A percentile compares a stretch with the other conserved stretches of the same genome.
Evolutionary conservation across 2,113 vertebrate genomes (phyloP).

Genomic region (Gymnarchus niloticus): DNA sequence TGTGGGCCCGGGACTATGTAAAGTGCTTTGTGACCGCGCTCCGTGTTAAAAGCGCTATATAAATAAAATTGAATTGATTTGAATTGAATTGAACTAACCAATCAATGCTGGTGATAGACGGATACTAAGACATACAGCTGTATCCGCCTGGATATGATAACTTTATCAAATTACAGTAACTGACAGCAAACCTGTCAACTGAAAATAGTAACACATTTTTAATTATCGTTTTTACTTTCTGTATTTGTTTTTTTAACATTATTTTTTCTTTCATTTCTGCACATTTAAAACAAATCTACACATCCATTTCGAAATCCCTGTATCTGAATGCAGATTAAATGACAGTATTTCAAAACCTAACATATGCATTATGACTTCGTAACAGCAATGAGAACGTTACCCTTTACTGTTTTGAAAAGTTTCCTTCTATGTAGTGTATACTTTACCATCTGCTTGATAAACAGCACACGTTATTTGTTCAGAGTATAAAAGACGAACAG

Average conservation of each 20-base stretch:
- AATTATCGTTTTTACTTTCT: background rate
- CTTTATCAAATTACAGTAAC: background rate
- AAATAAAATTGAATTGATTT: no score
- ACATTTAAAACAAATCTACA: background rate
- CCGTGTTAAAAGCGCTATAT: no score
- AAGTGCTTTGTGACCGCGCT: no score
- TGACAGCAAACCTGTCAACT: background rate
- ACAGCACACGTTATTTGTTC: background rate
- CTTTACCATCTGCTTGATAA: background rate
- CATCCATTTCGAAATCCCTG: background rate
- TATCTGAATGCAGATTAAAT: background rate
- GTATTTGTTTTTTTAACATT: background rate
- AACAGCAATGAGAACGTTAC: no score
- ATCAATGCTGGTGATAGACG: no score
- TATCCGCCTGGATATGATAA: background rate
- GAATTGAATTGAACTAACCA: no score
- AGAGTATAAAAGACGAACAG: background rate
- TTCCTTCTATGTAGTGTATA: background rate
- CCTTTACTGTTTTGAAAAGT: background rate
- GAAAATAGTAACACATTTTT: background rate
- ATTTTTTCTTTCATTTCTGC: background rate
- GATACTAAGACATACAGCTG: background rate
- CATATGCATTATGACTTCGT: no score
- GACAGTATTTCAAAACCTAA: background rate
- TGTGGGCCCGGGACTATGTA: no score